Evolutionary conservation across 53 echinoderm and acorn worm genomes (phyloP).

Genomic region (Paelopatides confundens): DNA sequence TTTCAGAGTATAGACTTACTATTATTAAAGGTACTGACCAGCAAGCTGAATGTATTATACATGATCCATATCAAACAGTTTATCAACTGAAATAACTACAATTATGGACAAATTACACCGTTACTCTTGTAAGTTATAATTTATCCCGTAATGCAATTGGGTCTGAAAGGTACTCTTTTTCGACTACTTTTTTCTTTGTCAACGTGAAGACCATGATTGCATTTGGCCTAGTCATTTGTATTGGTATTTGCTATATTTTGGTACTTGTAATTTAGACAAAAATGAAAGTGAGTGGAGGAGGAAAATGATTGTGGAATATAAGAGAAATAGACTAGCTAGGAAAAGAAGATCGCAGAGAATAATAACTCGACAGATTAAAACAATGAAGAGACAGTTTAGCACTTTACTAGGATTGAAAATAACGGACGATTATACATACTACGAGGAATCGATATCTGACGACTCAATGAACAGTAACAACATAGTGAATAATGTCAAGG

Average conservation of each 20-base stretch:
- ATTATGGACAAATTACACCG: slow-evolving; percentile 33
- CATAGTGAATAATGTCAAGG: not conserved
- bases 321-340: not conserved
- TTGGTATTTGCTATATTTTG: slow-evolving; percentile 3
- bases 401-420: not conserved
- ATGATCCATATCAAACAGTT: not conserved
- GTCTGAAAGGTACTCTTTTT: not conserved
- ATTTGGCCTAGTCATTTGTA: not conserved
- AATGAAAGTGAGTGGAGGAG: not conserved
- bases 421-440: not conserved
- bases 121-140: not conserved
- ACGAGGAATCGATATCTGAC: not conserved
- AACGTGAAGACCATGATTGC: not conserved
- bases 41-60: not conserved
- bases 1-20: not conserved
- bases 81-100: not conserved
- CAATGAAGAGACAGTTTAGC: slow-evolving; percentile 13
- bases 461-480: no score
- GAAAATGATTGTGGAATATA: not conserved
- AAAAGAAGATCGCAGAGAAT: not conserved
- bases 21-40: not conserved
- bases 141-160: not conserved
- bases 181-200: not conserved
- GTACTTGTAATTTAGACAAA: slow-evolving; percentile 22
- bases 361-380: not conserved